Evolutionary conservation across 1,140 invertebrate genomes (phyloP).

Genomic region (Homarus americanus): DNA sequence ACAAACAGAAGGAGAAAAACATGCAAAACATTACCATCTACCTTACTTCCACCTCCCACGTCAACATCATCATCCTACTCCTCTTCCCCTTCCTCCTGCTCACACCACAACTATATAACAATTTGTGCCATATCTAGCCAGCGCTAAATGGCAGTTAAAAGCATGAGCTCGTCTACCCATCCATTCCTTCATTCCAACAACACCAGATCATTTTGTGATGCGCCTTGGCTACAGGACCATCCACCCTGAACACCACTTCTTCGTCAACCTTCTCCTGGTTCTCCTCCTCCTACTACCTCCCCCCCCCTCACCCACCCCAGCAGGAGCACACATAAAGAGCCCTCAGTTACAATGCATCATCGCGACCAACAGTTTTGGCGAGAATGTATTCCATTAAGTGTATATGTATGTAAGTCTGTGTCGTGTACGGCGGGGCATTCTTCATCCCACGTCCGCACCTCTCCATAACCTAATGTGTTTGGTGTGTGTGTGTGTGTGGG

Average conservation of each 20-base stretch:
- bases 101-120: too few species aligned
- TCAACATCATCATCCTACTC: too few species aligned
- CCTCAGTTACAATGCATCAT: conserved; percentile 39
- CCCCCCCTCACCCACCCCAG: neutral
- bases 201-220: too few species aligned
- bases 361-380: conserved; percentile 41
- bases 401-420: conserved; percentile 63
- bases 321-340: conserved; percentile 34
- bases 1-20: too few species aligned
- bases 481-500: neutral
- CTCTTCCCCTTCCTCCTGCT: too few species aligned
- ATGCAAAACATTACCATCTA: too few species aligned
- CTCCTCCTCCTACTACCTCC: neutral
- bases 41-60: too few species aligned
- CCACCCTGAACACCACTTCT: neutral
- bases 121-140: too few species aligned
- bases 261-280: neutral
- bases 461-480: conserved; percentile 60
- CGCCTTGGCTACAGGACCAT: neutral
- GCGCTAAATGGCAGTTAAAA: too few species aligned
- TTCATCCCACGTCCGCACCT: conserved; percentile 54
- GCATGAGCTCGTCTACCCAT: too few species aligned
- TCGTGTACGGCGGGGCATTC: conserved; percentile 41
- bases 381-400: conserved; percentile 58
- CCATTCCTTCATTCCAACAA: too few species aligned